A percentile compares a stretch with the other conserved stretches of the same genome.
phyloP scores from a whole-genome alignment of 2,888 invertebrate species.

The Brachynemurus nebulosus region DNA sequence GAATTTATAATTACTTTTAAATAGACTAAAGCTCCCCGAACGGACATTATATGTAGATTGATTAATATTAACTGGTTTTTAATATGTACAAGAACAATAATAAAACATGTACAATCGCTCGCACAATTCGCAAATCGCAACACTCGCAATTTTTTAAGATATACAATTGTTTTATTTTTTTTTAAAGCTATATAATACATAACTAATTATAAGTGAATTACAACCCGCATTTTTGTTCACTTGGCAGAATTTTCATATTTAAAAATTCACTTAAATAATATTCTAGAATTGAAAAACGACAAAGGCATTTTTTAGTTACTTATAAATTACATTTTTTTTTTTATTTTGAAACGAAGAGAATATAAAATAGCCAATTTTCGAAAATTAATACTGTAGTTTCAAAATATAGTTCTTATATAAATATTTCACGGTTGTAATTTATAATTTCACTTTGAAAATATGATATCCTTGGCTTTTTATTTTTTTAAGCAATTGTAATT shows the following conservation, averaged over 20 bases:
- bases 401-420: too few species aligned
- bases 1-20: constrained; percentile 1
- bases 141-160: neutral
- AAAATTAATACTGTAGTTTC: neutral
- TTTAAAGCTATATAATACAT: constrained; percentile 11
- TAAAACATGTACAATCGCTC: constrained; percentile 4
- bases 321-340: neutral
- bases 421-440: too few species aligned
- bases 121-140: constrained; percentile 2
- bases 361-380: constrained; percentile 1
- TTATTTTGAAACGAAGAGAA: neutral
- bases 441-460: too few species aligned
- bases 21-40: constrained; percentile 8
- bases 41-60: constrained; percentile 6
- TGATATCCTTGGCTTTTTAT: too few species aligned
- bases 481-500: too few species aligned
- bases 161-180: constrained; percentile 3
- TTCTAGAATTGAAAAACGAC: constrained; percentile 3
- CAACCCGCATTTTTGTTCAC: constrained; percentile 29
- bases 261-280: constrained; percentile 1
- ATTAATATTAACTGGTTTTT: constrained; percentile 3
- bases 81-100: constrained; percentile 10
- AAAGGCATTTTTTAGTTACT: constrained; percentile 1
- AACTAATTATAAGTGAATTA: constrained; percentile 2
- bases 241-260: constrained; percentile 25